Evolutionary conservation across 2,888 invertebrate genomes (phyloP), one percentile per base, ranked within the genome.

Genomic region (Fabriciana adippe): DNA sequence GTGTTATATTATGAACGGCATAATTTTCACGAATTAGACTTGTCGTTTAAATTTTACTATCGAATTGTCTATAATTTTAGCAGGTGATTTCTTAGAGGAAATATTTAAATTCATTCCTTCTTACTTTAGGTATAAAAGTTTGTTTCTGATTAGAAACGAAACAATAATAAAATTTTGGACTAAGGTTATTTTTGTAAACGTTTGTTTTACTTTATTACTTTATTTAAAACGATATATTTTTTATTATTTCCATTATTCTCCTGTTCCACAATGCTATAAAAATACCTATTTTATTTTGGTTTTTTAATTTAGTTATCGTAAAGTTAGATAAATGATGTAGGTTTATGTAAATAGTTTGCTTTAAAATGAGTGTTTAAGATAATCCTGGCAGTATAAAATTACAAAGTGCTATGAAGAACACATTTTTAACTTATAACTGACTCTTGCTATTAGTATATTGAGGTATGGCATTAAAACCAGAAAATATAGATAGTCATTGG

Each of bases 341-440:
- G 81, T 82, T 86, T 87, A 85, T 90, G 89, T 90, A 90, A 87
- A 90, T 90, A 90, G 84, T 81, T 84, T 85, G 84, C 84, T 84
- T 86, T 80, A 79, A 78, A 76, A 74, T 68, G 70, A 74, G 73
- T 76, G 76, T 54, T 59, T 35, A 76, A 76, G 75, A 72, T 73
- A 77, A 79, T 78, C 80, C 81, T 72, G 77, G 77, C 78, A 78
- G 81, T 81, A 75, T 76, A 76, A 76, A 75, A 72, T 75, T 71
- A 75, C 72, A 76, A 68, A 67, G 72, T 76, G 76, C 70, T 73
- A 70, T 73, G 11, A 47, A 21, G 21, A 47, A 59, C 4, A 1
- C 18, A 47, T 45, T 47, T 59, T 48, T 48, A 26, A 47, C 26
- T 59, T 6, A 26, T 47, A 59, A 59, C 26, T 2, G 26, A 48